Conservation (phyloP, 37 sponge, comb jelly and placozoan species). For the Axinella damicornis region DNA sequence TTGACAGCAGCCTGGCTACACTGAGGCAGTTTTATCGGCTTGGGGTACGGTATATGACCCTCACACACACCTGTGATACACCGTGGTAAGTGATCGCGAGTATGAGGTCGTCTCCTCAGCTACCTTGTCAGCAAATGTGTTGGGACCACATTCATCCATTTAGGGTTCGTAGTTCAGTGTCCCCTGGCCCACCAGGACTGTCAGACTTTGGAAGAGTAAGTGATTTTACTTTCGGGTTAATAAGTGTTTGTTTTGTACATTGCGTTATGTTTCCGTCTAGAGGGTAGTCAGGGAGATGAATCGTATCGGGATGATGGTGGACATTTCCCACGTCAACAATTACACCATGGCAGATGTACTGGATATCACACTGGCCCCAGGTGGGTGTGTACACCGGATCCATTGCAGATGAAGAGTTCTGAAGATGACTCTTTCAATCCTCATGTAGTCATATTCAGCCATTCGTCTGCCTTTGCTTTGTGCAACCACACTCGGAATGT, state of each 20-base stretch:
- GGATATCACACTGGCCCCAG: constrained; percentile 62
- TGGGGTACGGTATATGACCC: constrained; percentile 85
- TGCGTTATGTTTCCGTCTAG: constrained; percentile 10
- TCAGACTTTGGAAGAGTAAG: constrained; percentile 35
- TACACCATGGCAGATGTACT: constrained; percentile 70
- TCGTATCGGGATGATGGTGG: constrained; percentile 85
- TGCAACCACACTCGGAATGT: constrained; percentile 74
- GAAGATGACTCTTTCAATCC: no score
- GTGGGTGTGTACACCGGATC: constrained; percentile 53
- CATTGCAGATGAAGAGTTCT: constrained; percentile 72
- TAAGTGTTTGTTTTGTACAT: background rate
- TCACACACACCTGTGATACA: constrained; percentile 83
- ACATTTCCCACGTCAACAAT: constrained; percentile 77
- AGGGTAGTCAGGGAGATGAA: constrained; percentile 83
- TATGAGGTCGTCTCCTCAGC: background rate
- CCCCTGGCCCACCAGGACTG: background rate
- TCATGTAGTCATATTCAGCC: constrained; percentile 79
- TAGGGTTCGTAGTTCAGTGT: constrained; percentile 13
- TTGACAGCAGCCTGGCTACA: constrained; percentile 78
- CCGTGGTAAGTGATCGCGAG: constrained; percentile 63
- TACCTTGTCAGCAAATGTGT: no score
- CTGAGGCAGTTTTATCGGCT: constrained; percentile 81
- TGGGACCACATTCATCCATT: no score
- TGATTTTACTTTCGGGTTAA: no score
- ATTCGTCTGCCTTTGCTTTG: constrained; percentile 73